These are phyloP conservation scores for Reticulitermes lucifugus DNA, from an alignment of 2,888 invertebrate genomes.

Conservation along the genomic window DNA sequence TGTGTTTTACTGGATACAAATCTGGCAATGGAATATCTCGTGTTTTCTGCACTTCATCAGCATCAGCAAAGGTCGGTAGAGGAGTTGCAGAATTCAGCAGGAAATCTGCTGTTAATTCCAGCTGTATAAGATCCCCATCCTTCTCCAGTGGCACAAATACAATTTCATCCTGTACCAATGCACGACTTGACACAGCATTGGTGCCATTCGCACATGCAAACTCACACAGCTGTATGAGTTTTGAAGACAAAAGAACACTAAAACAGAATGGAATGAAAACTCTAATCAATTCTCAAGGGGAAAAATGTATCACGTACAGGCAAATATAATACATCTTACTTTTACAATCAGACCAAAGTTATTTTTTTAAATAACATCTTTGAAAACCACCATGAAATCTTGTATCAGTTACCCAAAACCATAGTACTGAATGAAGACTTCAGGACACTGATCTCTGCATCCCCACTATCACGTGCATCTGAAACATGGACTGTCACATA, in stretches of 20 bases:
- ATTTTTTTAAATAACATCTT: too few species aligned
- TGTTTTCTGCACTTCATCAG: conserved; percentile 65
- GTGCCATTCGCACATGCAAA: conserved; percentile 65
- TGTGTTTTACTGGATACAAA: conserved; percentile 80
- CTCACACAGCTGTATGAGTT: conserved; percentile 77
- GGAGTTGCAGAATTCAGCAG: conserved; percentile 74
- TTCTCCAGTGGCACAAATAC: conserved; percentile 50
- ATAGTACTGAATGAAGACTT: too few species aligned
- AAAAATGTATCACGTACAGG: neutral
- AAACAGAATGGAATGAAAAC: neutral
- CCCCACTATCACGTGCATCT: too few species aligned
- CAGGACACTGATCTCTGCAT: too few species aligned
- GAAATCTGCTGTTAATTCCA: conserved; percentile 74
- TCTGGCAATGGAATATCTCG: conserved; percentile 73
- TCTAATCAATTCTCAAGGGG: too few species aligned
- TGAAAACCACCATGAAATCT: too few species aligned
- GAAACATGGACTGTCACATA: too few species aligned
- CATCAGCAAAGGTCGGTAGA: conserved; percentile 67
- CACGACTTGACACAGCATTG: neutral
- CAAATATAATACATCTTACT: neutral
- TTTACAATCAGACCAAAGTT: neutral
- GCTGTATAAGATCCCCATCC: conserved; percentile 62
- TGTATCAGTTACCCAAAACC: too few species aligned
- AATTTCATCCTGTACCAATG: conserved; percentile 39
- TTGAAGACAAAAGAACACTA: conserved; percentile 61